Conservation (phyloP, 2,113 vertebrate species). For the Orthonyx spaldingii region DNA sequence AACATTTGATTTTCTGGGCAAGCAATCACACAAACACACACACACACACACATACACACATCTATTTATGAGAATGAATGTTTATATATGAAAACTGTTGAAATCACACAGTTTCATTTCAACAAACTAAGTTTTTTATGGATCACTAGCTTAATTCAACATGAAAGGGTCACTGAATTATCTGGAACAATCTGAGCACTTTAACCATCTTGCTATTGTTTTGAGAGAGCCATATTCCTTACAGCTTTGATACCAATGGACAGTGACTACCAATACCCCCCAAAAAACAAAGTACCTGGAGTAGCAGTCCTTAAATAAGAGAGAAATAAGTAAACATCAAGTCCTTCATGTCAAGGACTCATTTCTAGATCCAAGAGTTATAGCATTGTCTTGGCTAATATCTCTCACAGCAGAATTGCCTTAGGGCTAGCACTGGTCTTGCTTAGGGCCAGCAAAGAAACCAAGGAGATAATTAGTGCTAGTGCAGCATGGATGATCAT, state of each 20-base stretch:
- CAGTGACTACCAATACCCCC: fast-evolving
- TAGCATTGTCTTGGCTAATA: neutral
- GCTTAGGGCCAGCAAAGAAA: neutral
- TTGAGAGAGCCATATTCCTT: neutral
- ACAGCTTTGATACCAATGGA: neutral
- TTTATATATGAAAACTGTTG: neutral
- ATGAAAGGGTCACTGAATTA: neutral
- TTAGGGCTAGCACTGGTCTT: neutral
- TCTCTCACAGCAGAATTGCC: neutral
- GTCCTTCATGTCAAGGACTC: neutral
- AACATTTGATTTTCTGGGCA: neutral
- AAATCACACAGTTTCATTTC: neutral
- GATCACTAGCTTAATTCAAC: neutral
- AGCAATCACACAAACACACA: neutral
- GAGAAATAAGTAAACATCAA: neutral
- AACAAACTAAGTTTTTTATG: neutral
- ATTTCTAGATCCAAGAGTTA: neutral
- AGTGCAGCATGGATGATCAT: fast-evolving
- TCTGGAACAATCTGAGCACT: neutral
- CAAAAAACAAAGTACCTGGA: neutral
- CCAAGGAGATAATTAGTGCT: neutral
- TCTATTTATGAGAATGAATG: neutral
- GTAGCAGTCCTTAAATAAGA: neutral
- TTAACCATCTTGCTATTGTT: neutral
- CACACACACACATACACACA: fast-evolving